Evolutionary conservation across 2,113 vertebrate species (phyloP), one percentile per base, ranked within the genome.

Genomic region (Suricata suricatta): DNA sequence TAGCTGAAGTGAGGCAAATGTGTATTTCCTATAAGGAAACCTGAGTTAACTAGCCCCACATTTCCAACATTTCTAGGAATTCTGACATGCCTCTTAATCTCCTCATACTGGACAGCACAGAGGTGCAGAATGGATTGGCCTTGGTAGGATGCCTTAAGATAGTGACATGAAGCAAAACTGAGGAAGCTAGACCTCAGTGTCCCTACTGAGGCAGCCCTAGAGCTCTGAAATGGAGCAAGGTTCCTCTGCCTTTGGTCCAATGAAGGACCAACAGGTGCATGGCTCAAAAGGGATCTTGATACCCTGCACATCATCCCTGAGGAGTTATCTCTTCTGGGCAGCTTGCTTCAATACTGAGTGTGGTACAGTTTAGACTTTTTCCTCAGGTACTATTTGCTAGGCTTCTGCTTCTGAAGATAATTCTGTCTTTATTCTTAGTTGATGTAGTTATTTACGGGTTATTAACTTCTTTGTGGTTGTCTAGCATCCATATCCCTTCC

Each of bases 11-110:
- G 84, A 50, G 60, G 35, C 33, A 83, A 89, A 82, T 95, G 29
- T 79, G 47, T 16, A 50, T 87, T 90, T 88, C 35, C 31, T 19
- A 11, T n/a, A 81, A 94, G 85, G 50, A 97, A 94, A 89, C 71
- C 2, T 38, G 33, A 84, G 31, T 52, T 64, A 80, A 84, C 33
- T 21, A 86, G 2, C 15, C 44, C 54, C 44, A 38, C 27, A 93
- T 93, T 83, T 54, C 19, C 21, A 92, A 25, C 27, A 93, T 93
- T 83, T 54, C 19, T 21, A 92, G 21, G 90, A 68, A 83, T 90
- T 94, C 64, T 84, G 57, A 29, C 41, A 74, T 27, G 3, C 4
- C 27, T 7, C 16, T 29, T 74, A 35, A 86, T 92, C 79, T 95
- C 14, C 6, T 52, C 68, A 25, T 47, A 12, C 4, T 89, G 64